These are phyloP conservation scores for Centrocercus urophasianus DNA, from an alignment of 2,113 vertebrate species.

Conservation along the genomic window DNA sequence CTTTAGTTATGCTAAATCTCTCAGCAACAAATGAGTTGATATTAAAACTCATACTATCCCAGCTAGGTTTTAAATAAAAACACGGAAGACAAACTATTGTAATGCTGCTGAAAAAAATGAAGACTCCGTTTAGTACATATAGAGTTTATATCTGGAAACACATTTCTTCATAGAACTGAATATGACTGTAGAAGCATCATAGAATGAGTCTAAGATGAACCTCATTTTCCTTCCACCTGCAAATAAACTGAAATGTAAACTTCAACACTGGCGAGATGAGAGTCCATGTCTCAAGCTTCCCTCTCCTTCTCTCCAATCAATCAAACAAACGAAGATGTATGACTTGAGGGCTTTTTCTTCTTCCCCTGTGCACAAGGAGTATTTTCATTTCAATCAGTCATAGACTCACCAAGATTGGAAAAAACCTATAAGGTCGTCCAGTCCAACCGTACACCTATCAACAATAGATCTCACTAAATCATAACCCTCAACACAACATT, in stretches of 20 bases:
- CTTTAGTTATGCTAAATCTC: background rate
- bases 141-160: background rate
- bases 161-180: background rate
- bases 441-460: no score
- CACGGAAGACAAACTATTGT: background rate
- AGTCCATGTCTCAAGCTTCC: background rate
- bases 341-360: background rate
- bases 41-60: fast-evolving
- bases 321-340: no score
- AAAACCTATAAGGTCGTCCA: no score
- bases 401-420: no score
- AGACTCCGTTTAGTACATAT: fast-evolving
- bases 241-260: background rate
- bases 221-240: background rate
- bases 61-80: background rate
- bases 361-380: background rate
- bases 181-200: background rate
- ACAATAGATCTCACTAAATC: no score
- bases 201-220: background rate
- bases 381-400: background rate
- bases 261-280: background rate
- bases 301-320: no score
- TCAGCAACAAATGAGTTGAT: background rate
- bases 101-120: background rate
- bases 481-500: no score